phyloP scores from a whole-genome alignment of 2,888 invertebrate species.

The Melieria omissa region DNA sequence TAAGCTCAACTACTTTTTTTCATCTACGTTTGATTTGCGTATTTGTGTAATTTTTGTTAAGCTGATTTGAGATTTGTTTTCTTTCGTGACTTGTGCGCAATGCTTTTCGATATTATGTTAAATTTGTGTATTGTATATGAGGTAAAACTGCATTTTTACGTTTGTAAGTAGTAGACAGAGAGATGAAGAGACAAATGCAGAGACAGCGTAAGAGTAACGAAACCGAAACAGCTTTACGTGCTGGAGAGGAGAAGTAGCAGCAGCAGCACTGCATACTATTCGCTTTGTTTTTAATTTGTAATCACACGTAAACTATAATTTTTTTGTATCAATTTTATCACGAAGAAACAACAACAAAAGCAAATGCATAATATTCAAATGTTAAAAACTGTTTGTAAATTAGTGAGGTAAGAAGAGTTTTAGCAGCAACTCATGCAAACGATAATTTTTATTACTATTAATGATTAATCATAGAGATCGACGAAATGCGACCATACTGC shows the following conservation, averaged over 20 bases:
- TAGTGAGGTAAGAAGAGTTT: background rate
- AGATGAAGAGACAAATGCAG: no score
- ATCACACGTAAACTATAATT: no score
- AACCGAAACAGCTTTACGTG: constrained; percentile 33
- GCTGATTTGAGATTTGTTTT: constrained; percentile 9
- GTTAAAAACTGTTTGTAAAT: background rate
- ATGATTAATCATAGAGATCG: no score
- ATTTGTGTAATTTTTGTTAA: constrained; percentile 48
- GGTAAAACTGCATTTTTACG: no score
- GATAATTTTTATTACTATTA: constrained; percentile 35
- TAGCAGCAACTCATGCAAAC: background rate
- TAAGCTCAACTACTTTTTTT: no score
- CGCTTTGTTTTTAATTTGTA: constrained; percentile 17
- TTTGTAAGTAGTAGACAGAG: no score
- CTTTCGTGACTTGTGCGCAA: background rate
- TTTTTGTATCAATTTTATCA: no score
- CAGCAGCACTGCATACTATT: constrained; percentile 13
- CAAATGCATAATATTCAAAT: background rate
- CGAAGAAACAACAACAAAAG: no score
- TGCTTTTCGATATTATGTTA: background rate
- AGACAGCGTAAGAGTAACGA: no score
- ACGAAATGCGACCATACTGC: no score
- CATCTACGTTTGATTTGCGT: background rate
- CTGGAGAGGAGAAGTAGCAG: background rate
- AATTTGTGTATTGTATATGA: constrained; percentile 23